These are phyloP conservation scores for Parnassius apollo DNA, from an alignment of 2,888 invertebrate species.

Conservation along the genomic window DNA sequence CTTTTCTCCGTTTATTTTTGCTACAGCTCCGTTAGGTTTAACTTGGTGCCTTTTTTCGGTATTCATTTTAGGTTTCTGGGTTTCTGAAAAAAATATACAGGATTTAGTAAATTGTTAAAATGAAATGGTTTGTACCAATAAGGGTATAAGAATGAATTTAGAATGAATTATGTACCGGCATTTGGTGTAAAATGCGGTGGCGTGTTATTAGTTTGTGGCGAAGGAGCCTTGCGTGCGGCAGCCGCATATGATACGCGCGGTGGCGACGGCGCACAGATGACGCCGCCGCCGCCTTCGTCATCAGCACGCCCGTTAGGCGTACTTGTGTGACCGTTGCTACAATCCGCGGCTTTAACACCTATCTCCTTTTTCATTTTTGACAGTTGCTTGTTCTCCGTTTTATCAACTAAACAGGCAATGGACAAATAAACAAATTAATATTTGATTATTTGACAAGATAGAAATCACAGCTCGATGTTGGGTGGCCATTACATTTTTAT, in stretches of 20 bases:
- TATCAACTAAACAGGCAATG: conserved; percentile 50
- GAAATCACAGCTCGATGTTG: neutral
- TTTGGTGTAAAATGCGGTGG: conserved; percentile 59
- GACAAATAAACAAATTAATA: conserved; percentile 41
- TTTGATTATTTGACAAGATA: conserved; percentile 24
- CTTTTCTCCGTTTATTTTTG: conserved; percentile 62
- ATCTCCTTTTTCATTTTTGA: conserved; percentile 69
- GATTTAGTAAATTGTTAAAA: neutral
- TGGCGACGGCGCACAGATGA: conserved; percentile 62
- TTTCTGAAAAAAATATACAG: conserved; percentile 49
- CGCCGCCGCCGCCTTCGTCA: conserved; percentile 64
- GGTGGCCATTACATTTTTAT: no score
- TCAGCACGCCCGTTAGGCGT: conserved; percentile 72
- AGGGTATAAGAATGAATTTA: conserved; percentile 19
- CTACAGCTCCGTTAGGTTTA: conserved; percentile 48
- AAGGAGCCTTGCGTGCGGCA: conserved; percentile 55
- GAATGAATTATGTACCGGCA: conserved; percentile 50
- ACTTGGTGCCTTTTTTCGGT: conserved; percentile 57
- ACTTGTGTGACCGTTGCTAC: conserved; percentile 69
- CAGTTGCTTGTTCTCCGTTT: conserved; percentile 56
- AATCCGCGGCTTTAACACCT: conserved; percentile 50
- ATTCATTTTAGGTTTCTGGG: conserved; percentile 55
- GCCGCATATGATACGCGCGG: conserved; percentile 49
- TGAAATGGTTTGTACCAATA: conserved; percentile 6
- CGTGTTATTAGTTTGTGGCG: conserved; percentile 60